These are phyloP conservation scores for Eudiplozoon nipponicum DNA, from an alignment of 2,888 invertebrate genomes.

Conservation along the genomic window DNA sequence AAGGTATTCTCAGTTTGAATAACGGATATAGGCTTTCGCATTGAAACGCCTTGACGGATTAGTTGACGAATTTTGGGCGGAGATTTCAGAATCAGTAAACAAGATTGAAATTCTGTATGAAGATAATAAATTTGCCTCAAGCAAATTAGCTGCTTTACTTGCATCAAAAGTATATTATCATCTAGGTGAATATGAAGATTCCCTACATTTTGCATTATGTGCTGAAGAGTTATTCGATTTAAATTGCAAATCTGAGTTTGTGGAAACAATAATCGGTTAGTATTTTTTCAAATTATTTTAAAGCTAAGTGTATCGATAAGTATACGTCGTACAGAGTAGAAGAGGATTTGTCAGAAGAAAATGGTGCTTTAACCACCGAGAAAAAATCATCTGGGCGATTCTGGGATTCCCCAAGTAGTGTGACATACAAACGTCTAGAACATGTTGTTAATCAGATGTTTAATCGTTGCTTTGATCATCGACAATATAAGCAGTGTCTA, in stretches of 20 bases:
- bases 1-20: conserved; percentile 30
- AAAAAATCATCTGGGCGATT: neutral
- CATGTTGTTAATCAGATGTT: conserved; percentile 86
- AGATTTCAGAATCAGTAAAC: conserved; percentile 79
- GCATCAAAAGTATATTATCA: conserved; percentile 85
- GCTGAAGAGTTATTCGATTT: conserved; percentile 78
- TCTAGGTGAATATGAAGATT: conserved; percentile 74
- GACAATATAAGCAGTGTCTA: conserved; percentile 67
- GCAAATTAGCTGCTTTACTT: conserved; percentile 67
- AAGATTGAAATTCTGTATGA: conserved; percentile 87
- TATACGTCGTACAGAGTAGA: conserved; percentile 54
- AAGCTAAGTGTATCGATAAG: conserved; percentile 75
- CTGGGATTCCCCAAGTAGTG: no score
- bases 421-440: conserved; percentile 32
- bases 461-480: conserved; percentile 63
- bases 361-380: conserved; percentile 17
- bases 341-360: conserved; percentile 36
- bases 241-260: conserved; percentile 64
- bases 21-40: conserved; percentile 38
- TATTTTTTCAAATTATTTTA: conserved; percentile 19
- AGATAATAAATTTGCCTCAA: conserved; percentile 50
- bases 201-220: conserved; percentile 72
- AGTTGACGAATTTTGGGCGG: conserved; percentile 90
- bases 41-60: conserved; percentile 60
- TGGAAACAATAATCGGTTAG: conserved; percentile 57